Conservation (phyloP, 2,888 invertebrate genomes). For the Drosophila subquinaria region DNA sequence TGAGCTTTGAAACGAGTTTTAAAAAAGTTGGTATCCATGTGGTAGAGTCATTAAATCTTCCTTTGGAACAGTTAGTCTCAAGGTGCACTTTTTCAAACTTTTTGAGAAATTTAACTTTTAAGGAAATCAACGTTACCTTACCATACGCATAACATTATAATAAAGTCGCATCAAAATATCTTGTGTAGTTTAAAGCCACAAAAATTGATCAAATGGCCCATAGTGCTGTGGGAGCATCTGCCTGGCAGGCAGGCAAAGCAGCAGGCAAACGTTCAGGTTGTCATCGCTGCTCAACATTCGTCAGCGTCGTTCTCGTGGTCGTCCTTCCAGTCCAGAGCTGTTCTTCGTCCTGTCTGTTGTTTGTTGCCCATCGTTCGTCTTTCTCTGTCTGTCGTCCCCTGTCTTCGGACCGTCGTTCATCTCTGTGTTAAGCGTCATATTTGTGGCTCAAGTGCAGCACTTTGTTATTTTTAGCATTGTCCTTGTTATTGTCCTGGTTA, state of each 20-base stretch:
- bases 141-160: no score
- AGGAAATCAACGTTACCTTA: no score
- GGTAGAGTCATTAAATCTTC: no score
- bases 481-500: conserved; percentile 42
- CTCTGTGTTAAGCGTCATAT: conserved; percentile 58
- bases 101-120: no score
- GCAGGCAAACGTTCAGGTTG: conserved; percentile 28
- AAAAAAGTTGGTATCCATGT: no score
- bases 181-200: no score
- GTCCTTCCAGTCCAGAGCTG: conserved; percentile 21
- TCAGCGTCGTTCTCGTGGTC: conserved; percentile 59
- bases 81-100: no score
- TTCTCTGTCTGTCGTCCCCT: conserved; percentile 23
- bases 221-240: neutral
- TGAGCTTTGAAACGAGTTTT: no score
- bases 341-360: conserved; percentile 10
- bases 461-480: conserved; percentile 75
- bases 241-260: neutral
- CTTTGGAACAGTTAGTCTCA: no score
- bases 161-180: no score
- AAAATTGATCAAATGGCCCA: no score
- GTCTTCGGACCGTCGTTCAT: conserved; percentile 31
- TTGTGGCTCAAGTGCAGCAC: conserved; percentile 77
- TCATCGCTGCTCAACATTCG: conserved; percentile 62
- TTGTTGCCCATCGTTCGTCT: neutral